Evolutionary conservation across 2,797 vertebrate species (phyloP), one percentile per base, ranked within the genome.

Genomic region (Sparus aurata): DNA sequence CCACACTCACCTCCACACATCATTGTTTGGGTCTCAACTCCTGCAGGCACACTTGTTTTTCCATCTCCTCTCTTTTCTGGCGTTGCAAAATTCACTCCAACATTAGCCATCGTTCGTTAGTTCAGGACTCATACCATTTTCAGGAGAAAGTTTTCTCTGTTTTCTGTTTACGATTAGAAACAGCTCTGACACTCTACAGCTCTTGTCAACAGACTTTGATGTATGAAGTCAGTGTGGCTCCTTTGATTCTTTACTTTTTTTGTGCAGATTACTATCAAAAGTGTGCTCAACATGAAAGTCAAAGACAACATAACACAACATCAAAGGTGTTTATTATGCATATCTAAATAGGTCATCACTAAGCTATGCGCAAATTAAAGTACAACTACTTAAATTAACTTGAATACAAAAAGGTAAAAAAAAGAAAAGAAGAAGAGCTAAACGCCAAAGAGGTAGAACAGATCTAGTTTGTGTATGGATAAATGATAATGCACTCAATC

Each of bases 371-470:
- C 12, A 71, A 45, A 27, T 74, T 18, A 63, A 65, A 62, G 57
- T 53, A 66, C 30, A 55, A 22, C 23, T 38, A 27, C 38, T 67
- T 12, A 22, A 45, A 38, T 50, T 30, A 45, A 45, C 17, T 43
- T 18, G 38, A 38, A 38, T 38, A 34, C 16, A 20, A 69, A 76
- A 70, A 63, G 10, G 38, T 34, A 2, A 0, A n/a, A 43, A n/a
- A n/a, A n/a, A n/a, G n/a, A n/a, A n/a, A 41, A 52, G 66, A 6
- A 27, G 8, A 23, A 18, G 52, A 59, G 23, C 34, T 54, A 46
- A 46, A 46, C 45, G 49, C 49, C 13, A 15, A 70, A 46, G 50
- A 64, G 58, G 80, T 77, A 83, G 55, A 85, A 76, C 77, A 84
- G 1, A 30, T 68, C 46, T 77, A 65, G 16, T 0, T 71, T 76